These are phyloP conservation scores for Argya squamiceps DNA, from an alignment of 2,797 vertebrate species.

Conservation along the genomic window DNA sequence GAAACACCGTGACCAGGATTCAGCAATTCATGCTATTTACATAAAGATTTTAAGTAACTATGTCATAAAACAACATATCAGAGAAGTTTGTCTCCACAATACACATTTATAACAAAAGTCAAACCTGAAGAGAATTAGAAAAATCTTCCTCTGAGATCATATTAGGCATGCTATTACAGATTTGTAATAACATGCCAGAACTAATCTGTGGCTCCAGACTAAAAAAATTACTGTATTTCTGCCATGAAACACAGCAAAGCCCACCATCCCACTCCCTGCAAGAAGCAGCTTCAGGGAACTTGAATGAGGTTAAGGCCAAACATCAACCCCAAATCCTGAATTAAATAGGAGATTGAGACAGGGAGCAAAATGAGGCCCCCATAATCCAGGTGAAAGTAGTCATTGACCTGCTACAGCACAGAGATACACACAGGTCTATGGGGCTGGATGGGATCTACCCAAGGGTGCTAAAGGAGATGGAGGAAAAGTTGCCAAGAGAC, in stretches of 20 bases:
- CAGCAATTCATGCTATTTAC: background rate
- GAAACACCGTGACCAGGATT: background rate
- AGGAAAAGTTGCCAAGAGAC: background rate
- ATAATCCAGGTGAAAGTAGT: background rate
- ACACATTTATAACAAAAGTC: background rate
- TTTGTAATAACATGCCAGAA: background rate
- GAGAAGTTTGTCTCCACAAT: background rate
- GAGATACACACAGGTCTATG: rapidly evolving
- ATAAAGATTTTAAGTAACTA: background rate
- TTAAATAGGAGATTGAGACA: background rate
- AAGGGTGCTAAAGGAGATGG: background rate
- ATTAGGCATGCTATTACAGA: background rate
- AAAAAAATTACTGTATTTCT: background rate
- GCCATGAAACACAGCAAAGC: background rate
- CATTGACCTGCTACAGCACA: background rate
- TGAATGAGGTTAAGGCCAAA: background rate
- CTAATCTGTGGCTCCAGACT: background rate
- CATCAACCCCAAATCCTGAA: background rate
- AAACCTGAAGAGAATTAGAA: background rate
- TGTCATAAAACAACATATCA: background rate
- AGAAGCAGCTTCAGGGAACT: background rate
- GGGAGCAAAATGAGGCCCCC: background rate
- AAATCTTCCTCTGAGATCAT: background rate
- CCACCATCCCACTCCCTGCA: background rate
- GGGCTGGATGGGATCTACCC: background rate